These are phyloP conservation scores for Gambusia holbrooki DNA, from an alignment of 2,113 vertebrate species.

Conservation along the genomic window DNA sequence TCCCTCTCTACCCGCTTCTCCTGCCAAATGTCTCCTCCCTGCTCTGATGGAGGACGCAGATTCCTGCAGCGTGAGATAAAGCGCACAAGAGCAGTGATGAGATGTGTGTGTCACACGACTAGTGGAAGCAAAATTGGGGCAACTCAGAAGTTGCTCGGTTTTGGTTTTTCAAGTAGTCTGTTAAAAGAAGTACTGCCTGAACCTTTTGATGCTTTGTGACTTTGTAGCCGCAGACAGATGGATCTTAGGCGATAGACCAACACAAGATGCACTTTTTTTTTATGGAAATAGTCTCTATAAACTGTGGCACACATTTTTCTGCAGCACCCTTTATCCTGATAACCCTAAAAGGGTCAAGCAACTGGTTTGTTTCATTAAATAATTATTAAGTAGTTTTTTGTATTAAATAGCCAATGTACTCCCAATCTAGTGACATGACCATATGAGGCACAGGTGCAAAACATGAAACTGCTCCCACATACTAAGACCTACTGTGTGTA, in stretches of 20 bases:
- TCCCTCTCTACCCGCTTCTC: conserved; percentile 22
- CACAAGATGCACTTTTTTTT: not conserved
- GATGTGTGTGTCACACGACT: conserved; percentile 57
- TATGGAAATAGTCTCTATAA: not conserved
- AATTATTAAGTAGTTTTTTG: not conserved
- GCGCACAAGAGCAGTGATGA: conserved; percentile 54
- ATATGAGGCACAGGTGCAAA: no score
- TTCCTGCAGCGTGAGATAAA: conserved; percentile 75
- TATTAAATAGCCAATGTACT: no score
- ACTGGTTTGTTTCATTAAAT: not conserved
- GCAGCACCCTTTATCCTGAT: not conserved
- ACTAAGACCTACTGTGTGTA: no score
- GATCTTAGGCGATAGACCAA: not conserved
- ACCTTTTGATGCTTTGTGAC: conserved; percentile 36
- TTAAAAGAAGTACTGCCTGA: not conserved
- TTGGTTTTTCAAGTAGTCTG: conserved; percentile 5
- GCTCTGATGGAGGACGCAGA: conserved; percentile 60
- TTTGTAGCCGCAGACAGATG: not conserved
- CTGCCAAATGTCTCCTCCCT: conserved; percentile 70
- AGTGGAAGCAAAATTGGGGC: conserved; percentile 32
- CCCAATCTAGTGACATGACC: no score
- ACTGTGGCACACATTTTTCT: not conserved
- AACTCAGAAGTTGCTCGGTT: conserved; percentile 14
- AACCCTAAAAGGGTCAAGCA: not conserved
- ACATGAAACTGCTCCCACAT: no score